phyloP scores from a whole-genome alignment of 2,797 vertebrate species.

The Coendou prehensilis region DNA sequence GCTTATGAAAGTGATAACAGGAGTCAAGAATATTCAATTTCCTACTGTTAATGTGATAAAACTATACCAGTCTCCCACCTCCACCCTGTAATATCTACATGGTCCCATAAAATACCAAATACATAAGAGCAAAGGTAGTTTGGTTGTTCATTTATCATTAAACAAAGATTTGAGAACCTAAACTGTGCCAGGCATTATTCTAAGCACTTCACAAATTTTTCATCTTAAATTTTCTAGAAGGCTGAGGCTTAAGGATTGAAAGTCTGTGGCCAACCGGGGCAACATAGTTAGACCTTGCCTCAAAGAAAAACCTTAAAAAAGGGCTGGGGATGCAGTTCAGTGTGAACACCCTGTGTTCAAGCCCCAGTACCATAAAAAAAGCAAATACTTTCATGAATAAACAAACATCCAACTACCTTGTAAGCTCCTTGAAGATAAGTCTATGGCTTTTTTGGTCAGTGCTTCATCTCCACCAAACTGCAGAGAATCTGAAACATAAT shows the following conservation, averaged over 20 bases:
- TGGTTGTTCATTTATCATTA: neutral
- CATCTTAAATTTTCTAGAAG: neutral
- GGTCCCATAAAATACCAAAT: neutral
- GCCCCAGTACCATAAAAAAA: neutral
- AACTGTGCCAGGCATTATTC: neutral
- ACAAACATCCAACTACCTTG: neutral
- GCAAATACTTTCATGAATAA: neutral
- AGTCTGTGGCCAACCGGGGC: neutral
- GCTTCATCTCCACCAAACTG: neutral
- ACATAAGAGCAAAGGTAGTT: neutral
- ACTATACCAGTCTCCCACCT: neutral
- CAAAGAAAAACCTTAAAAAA: neutral
- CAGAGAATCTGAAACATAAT: neutral
- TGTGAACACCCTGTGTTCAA: neutral
- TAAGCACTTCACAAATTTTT: neutral
- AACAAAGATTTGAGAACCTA: constrained; percentile 38
- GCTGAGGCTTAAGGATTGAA: neutral
- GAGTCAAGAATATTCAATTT: neutral
- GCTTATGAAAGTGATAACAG: neutral
- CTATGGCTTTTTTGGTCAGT: neutral
- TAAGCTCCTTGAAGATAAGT: neutral
- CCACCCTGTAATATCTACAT: neutral
- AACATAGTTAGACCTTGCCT: neutral
- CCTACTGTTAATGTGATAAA: neutral
- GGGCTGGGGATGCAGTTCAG: neutral